These are phyloP conservation scores for Rhodeus uyekii DNA, from an alignment of 2,797 vertebrate genomes.

Conservation along the genomic window DNA sequence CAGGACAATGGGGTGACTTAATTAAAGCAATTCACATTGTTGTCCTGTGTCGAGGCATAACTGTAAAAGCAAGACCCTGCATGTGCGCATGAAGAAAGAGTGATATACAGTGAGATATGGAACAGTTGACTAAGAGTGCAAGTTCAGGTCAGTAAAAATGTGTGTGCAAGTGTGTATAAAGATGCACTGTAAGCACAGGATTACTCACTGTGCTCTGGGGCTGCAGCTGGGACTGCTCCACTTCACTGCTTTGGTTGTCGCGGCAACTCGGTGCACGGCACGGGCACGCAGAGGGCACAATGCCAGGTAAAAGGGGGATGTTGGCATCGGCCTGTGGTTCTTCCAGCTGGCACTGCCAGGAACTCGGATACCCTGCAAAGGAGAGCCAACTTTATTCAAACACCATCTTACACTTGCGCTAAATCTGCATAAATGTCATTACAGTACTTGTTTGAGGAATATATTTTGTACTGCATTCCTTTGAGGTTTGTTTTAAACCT, in stretches of 20 bases:
- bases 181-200: conserved; percentile 31
- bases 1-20: conserved; percentile 38
- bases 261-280: conserved; percentile 42
- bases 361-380: conserved; percentile 21
- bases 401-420: conserved; percentile 19
- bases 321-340: conserved; percentile 36
- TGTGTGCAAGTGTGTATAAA: conserved; percentile 24
- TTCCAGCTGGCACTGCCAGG: conserved; percentile 34
- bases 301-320: conserved; percentile 41
- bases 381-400: conserved; percentile 34
- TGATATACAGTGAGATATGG: background rate
- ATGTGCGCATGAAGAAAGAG: background rate
- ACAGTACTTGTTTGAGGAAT: background rate
- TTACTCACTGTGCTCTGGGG: conserved; percentile 50
- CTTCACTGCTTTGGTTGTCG: conserved; percentile 45
- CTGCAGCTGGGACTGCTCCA: conserved; percentile 43
- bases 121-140: conserved; percentile 23
- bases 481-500: background rate
- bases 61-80: background rate
- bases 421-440: background rate
- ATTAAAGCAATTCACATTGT: conserved; percentile 23
- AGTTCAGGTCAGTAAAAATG: conserved; percentile 25
- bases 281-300: conserved; percentile 39
- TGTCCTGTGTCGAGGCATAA: background rate
- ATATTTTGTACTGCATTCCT: background rate